Evolutionary conservation across 2,113 vertebrate genomes (phyloP).

Genomic region (Acrocephalus arundinaceus): DNA sequence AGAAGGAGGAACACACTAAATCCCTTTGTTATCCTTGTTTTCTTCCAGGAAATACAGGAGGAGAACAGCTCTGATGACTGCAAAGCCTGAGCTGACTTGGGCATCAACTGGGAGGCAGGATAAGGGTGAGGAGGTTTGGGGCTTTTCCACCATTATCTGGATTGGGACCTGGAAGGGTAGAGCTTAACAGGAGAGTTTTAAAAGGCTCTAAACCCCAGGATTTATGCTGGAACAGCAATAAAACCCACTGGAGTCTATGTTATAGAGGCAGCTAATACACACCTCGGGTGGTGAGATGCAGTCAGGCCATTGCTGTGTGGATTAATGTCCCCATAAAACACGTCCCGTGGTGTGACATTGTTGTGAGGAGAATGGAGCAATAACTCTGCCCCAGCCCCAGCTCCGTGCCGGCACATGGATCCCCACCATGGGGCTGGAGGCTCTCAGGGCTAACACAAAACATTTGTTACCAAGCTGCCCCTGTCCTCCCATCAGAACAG

Average conservation of each 20-base stretch:
- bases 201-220: constrained; percentile 7
- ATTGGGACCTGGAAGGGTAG: neutral
- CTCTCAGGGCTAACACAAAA: constrained; percentile 13
- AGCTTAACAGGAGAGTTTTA: constrained; percentile 26
- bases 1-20: neutral
- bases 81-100: neutral
- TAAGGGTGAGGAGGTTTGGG: neutral
- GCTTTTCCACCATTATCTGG: neutral
- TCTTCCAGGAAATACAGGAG: neutral
- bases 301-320: neutral
- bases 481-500: neutral
- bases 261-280: constrained; percentile 29
- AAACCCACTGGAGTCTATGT: neutral
- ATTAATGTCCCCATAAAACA: constrained; percentile 51
- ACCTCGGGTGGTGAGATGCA: constrained; percentile 15
- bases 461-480: neutral
- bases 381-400: neutral
- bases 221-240: constrained; percentile 1
- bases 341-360: constrained; percentile 12
- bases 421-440: neutral
- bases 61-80: neutral
- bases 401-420: neutral
- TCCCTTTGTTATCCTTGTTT: neutral
- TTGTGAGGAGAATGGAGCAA: constrained; percentile 50
- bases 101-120: neutral